Evolutionary conservation across 1,140 invertebrate genomes (phyloP).

Genomic region (Solen grandis): DNA sequence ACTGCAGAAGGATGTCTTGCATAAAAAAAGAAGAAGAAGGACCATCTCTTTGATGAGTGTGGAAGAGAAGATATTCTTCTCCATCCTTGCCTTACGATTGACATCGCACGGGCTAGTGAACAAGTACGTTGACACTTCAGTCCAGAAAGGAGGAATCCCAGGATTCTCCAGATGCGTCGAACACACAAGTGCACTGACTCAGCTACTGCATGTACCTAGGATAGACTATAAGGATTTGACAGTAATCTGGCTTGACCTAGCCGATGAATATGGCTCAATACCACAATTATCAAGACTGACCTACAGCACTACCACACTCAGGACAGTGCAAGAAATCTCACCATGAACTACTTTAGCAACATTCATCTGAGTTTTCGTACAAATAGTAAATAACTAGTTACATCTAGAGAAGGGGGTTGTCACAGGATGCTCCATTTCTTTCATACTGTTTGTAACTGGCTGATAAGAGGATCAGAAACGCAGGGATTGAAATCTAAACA

Average conservation of each 20-base stretch:
- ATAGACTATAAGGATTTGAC: conserved; percentile 1
- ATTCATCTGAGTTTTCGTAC: background rate
- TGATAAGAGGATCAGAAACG: background rate
- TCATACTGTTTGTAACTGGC: background rate
- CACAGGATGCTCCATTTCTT: conserved; percentile 1
- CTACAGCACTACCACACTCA: conserved; percentile 15
- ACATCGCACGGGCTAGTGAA: conserved; percentile 7
- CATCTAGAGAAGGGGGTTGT: conserved; percentile 9
- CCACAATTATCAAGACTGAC: conserved; percentile 28
- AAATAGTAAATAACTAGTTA: background rate
- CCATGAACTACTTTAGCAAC: conserved; percentile 13
- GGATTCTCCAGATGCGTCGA: conserved; percentile 32
- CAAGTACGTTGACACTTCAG: no score
- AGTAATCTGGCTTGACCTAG: conserved; percentile 53
- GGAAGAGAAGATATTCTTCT: conserved; percentile 24
- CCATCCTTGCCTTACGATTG: background rate
- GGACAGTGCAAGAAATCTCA: background rate
- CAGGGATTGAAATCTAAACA: background rate
- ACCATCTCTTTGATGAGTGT: conserved; percentile 16
- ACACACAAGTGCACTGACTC: conserved; percentile 24
- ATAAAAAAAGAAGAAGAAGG: conserved; percentile 16
- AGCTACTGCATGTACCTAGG: conserved; percentile 21
- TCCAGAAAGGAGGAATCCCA: conserved; percentile 43
- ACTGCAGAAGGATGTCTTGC: background rate
- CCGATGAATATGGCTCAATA: conserved; percentile 43